phyloP scores from a whole-genome alignment of 2,113 vertebrate species.

The Cardinalis cardinalis region DNA sequence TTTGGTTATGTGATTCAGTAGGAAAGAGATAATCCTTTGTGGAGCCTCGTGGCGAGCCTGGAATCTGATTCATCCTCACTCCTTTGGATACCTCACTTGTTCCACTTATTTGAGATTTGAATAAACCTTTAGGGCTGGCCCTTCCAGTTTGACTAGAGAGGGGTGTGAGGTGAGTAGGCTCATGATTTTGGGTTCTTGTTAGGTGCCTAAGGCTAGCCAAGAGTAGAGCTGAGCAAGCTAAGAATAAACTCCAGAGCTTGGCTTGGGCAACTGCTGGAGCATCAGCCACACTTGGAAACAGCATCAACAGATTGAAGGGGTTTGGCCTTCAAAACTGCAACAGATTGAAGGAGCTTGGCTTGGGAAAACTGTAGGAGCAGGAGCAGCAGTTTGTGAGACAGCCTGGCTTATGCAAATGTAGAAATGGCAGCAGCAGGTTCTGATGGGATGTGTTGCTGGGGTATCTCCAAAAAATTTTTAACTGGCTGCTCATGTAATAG shows the following conservation, averaged over 20 bases:
- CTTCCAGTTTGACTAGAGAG: background rate
- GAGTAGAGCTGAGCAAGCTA: constrained; percentile 6
- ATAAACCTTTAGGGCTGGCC: background rate
- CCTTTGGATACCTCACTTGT: background rate
- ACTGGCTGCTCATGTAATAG: constrained; percentile 63
- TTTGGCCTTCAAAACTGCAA: constrained; percentile 61
- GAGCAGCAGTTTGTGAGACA: constrained; percentile 62
- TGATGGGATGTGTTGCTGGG: constrained; percentile 61
- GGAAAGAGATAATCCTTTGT: background rate
- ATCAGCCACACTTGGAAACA: constrained; percentile 53
- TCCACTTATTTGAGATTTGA: background rate
- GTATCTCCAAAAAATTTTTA: constrained; percentile 59
- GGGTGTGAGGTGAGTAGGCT: background rate
- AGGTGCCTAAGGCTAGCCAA: background rate
- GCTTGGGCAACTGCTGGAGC: constrained; percentile 54
- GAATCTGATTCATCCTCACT: background rate
- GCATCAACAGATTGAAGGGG: constrained; percentile 57
- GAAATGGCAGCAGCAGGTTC: constrained; percentile 56
- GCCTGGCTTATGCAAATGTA: constrained; percentile 48
- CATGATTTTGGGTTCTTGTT: background rate
- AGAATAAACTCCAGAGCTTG: constrained; percentile 50
- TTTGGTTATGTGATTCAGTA: background rate
- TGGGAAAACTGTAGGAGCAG: constrained; percentile 46
- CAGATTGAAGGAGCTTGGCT: constrained; percentile 64
- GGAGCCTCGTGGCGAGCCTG: background rate